These are phyloP conservation scores for Dicroscelio sp. DNA, from an alignment of 2,888 invertebrate genomes.

Conservation along the genomic window DNA sequence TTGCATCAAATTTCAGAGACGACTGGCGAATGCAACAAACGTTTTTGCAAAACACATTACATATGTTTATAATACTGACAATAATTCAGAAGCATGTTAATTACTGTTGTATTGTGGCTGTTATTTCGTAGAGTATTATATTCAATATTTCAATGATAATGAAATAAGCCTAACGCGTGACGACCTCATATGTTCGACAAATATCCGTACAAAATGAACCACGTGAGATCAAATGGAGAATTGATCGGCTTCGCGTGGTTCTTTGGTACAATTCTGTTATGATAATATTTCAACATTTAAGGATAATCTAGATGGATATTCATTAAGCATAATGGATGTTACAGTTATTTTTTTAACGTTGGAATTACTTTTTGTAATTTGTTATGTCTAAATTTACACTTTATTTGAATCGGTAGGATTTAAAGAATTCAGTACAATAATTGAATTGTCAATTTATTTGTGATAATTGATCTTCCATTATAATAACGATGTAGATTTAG, in stretches of 20 bases:
- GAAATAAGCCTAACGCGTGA: slow-evolving; percentile 32
- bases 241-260: slow-evolving; percentile 31
- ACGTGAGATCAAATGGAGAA: neutral
- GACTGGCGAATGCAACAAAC: slow-evolving; percentile 37
- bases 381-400: no score
- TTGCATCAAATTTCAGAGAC: slow-evolving; percentile 8
- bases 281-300: slow-evolving; percentile 56
- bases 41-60: slow-evolving; percentile 72
- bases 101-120: slow-evolving; percentile 14
- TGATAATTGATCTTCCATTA: slow-evolving; percentile 43
- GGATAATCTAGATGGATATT: neutral
- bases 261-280: slow-evolving; percentile 21
- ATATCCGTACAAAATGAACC: neutral
- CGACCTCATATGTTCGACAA: slow-evolving; percentile 56
- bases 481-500: neutral
- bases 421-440: no score
- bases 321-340: no score
- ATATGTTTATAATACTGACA: slow-evolving; percentile 68
- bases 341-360: neutral
- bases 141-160: slow-evolving; percentile 22
- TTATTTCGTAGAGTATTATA: slow-evolving; percentile 21
- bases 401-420: neutral
- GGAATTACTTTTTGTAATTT: neutral
- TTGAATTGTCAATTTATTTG: neutral
- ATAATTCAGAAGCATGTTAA: slow-evolving; percentile 76